Evolutionary conservation across 64 coral and sea anemone species (phyloP).

Genomic region (Dendronephthya gigantea): DNA sequence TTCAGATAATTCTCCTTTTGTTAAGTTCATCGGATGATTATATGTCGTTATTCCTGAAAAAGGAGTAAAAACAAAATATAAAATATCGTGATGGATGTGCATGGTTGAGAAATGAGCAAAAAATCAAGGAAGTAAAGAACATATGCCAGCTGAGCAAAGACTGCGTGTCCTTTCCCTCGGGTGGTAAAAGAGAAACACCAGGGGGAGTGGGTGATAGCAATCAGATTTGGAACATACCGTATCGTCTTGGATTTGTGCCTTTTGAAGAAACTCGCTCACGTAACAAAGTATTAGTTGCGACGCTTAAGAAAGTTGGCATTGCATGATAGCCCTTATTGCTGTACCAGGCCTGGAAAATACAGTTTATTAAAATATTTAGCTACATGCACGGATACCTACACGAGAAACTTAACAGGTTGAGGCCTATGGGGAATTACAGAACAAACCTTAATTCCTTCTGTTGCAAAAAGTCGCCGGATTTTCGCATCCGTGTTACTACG

Average conservation of each 20-base stretch:
- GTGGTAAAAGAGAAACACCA: too few relatives aligned
- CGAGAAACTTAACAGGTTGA: not conserved
- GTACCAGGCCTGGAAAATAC: conserved; percentile 73
- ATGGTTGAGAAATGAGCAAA: too few relatives aligned
- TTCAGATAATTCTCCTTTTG: conserved; percentile 61
- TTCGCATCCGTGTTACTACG: not conserved
- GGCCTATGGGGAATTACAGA: not conserved
- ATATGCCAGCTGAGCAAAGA: not conserved
- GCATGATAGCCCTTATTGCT: conserved; percentile 91
- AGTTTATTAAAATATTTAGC: too few relatives aligned
- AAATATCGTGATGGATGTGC: too few relatives aligned
- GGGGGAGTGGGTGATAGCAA: not conserved
- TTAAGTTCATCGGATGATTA: conserved; percentile 98
- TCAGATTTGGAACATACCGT: conserved; percentile 61
- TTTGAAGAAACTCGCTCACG: conserved; percentile 54
- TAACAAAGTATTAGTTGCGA: conserved; percentile 63
- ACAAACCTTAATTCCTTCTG: conserved; percentile 12
- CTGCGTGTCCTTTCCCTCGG: not conserved
- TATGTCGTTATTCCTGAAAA: conserved; percentile 52
- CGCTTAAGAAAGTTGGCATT: conserved; percentile 59
- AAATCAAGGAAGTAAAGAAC: not conserved
- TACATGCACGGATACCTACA: not conserved
- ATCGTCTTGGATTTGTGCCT: conserved; percentile 53
- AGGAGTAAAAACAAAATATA: not conserved
- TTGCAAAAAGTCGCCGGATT: not conserved